Evolutionary conservation across 2,113 vertebrate genomes (phyloP).

Genomic region (chimpanzee (Pan troglodytes)): DNA sequence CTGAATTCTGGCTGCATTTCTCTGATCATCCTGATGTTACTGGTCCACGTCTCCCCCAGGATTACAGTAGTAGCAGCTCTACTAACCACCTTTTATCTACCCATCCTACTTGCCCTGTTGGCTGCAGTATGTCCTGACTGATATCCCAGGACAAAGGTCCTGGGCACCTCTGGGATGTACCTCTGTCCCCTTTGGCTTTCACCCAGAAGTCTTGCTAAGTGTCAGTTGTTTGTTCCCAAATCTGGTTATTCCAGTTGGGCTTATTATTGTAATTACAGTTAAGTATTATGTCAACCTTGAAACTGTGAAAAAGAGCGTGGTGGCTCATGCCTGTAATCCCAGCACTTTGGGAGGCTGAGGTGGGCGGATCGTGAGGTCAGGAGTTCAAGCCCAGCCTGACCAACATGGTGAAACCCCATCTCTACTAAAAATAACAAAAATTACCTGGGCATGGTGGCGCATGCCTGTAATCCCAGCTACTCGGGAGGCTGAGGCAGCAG

Average conservation of each 20-base stretch:
- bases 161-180: slow-evolving; percentile 15
- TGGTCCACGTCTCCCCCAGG: neutral
- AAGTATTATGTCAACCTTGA: slow-evolving; percentile 73
- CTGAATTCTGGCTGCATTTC: neutral
- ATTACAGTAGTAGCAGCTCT: neutral
- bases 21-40: neutral
- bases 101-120: neutral
- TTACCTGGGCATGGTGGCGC: too few relatives aligned
- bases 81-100: neutral
- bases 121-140: neutral
- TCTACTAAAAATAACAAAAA: too few relatives aligned
- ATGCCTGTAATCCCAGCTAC: too few relatives aligned
- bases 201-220: slow-evolving; percentile 63
- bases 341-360: too few relatives aligned
- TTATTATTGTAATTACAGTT: slow-evolving; percentile 65
- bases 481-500: too few relatives aligned
- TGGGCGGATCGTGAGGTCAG: too few relatives aligned
- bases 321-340: neutral
- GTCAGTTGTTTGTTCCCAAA: slow-evolving; percentile 70
- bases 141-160: neutral
- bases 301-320: slow-evolving; percentile 23
- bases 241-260: slow-evolving; percentile 76
- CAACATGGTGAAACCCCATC: too few relatives aligned
- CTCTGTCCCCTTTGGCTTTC: slow-evolving; percentile 52
- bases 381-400: too few relatives aligned